A percentile compares a stretch with the other conserved stretches of the same genome.
These are phyloP conservation scores for Mesitornis unicolor DNA, from an alignment of 2,113 vertebrate species.

Conservation along the genomic window DNA sequence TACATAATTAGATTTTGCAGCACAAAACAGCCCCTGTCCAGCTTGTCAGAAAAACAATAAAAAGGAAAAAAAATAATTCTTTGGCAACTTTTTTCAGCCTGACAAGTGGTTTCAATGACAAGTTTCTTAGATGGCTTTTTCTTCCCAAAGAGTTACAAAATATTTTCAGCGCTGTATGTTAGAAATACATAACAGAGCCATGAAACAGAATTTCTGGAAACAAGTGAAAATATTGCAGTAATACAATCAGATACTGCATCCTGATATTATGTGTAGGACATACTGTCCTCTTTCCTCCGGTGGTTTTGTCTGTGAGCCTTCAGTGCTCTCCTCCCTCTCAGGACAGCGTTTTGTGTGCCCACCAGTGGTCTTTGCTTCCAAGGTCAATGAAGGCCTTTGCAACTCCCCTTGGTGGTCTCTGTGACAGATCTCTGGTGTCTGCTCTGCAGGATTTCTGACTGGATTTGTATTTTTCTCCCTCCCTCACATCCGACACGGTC, in stretches of 20 bases:
- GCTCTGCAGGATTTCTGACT: neutral
- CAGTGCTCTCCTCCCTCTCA: neutral
- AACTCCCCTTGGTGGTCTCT: neutral
- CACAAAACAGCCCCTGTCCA: conserved; percentile 7
- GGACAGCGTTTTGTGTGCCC: neutral
- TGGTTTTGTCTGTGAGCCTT: neutral
- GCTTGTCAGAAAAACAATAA: conserved; percentile 3
- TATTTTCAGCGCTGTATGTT: neutral
- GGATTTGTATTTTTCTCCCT: neutral
- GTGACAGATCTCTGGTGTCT: neutral
- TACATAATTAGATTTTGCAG: conserved; percentile 33
- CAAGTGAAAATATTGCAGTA: neutral
- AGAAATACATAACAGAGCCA: neutral
- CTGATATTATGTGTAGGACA: neutral
- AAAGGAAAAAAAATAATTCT: neutral
- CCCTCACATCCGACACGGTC: neutral
- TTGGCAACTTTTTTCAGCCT: neutral
- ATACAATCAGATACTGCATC: neutral
- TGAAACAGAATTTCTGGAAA: neutral
- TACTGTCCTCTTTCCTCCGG: neutral
- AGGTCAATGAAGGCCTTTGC: neutral
- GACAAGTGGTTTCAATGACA: neutral
- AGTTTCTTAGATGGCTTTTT: neutral
- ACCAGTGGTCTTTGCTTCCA: neutral
- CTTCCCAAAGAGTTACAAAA: neutral